Percentiles rank a stretch among this genome's conserved stretches.
These are phyloP conservation scores for Tetrapedia diversipes DNA, from an alignment of 2,888 invertebrate genomes.

Conservation along the genomic window DNA sequence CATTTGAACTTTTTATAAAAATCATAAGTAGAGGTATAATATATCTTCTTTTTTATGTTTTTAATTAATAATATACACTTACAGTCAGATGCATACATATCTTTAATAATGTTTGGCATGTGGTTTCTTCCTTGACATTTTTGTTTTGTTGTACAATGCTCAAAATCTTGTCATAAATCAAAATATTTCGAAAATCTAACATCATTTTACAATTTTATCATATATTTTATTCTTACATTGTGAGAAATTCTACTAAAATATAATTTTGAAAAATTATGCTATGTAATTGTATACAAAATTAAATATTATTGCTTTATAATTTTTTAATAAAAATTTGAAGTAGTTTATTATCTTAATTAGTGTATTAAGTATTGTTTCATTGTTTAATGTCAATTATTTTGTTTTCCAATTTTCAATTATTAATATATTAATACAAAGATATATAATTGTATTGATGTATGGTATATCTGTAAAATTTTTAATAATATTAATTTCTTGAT, in stretches of 20 bases:
- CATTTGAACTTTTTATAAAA: neutral
- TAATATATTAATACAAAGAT: neutral
- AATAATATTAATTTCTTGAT: neutral
- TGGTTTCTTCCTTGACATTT: neutral
- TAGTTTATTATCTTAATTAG: constrained; percentile 4
- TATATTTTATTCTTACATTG: neutral
- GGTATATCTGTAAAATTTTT: neutral
- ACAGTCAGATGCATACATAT: constrained; percentile 27
- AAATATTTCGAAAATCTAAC: neutral
- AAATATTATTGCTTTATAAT: neutral
- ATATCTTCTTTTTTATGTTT: neutral
- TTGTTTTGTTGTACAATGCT: neutral
- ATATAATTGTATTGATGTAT: neutral
- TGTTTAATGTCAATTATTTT: neutral
- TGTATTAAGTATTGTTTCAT: neutral
- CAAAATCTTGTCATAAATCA: neutral
- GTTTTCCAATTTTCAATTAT: neutral
- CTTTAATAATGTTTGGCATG: neutral
- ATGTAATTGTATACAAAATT: constrained; percentile 36
- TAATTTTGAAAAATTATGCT: constrained; percentile 14
- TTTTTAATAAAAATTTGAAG: neutral
- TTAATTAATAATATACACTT: neutral
- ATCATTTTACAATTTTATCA: neutral
- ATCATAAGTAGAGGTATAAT: neutral
- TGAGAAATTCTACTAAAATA: neutral